A percentile compares a stretch with the other conserved stretches of the same genome.
These are phyloP conservation scores for Cepaea hortensis DNA, from an alignment of 2,888 invertebrate genomes.

Conservation along the genomic window DNA sequence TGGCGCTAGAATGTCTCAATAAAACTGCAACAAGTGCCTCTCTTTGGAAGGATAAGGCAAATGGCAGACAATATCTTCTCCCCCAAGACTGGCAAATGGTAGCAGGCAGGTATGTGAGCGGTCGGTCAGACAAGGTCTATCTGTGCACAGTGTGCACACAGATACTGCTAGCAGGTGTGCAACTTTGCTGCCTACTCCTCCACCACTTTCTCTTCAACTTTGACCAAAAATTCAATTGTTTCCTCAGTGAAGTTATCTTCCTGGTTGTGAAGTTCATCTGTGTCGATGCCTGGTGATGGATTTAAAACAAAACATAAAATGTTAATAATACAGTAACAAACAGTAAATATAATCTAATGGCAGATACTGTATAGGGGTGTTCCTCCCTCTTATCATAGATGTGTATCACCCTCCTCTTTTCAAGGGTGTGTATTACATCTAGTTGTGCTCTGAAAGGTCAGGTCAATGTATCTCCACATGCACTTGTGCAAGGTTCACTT, in stretches of 20 bases:
- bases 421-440: too few relatives aligned
- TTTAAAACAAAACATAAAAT: neutral
- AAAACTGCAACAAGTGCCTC: neutral
- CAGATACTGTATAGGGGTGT: too few relatives aligned
- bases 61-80: slow-evolving; percentile 2
- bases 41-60: neutral
- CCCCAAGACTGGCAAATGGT: slow-evolving; percentile 14
- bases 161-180: neutral
- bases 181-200: slow-evolving; percentile 65
- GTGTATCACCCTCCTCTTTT: too few relatives aligned
- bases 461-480: too few relatives aligned
- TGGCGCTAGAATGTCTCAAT: neutral
- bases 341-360: too few relatives aligned
- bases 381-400: too few relatives aligned
- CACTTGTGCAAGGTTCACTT: too few relatives aligned
- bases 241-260: slow-evolving; percentile 93
- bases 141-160: neutral
- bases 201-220: slow-evolving; percentile 86
- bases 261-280: slow-evolving; percentile 92
- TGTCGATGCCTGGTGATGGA: slow-evolving; percentile 86
- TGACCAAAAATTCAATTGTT: slow-evolving; percentile 96
- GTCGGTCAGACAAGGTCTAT: too few relatives aligned
- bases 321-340: too few relatives aligned
- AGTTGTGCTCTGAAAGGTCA: too few relatives aligned
- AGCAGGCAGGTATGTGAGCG: slow-evolving; percentile 23